Percentiles rank a stretch among this genome's conserved stretches.
Evolutionary conservation across 2,888 invertebrate genomes (phyloP).

Genomic region (Sphaeridia pumilis): DNA sequence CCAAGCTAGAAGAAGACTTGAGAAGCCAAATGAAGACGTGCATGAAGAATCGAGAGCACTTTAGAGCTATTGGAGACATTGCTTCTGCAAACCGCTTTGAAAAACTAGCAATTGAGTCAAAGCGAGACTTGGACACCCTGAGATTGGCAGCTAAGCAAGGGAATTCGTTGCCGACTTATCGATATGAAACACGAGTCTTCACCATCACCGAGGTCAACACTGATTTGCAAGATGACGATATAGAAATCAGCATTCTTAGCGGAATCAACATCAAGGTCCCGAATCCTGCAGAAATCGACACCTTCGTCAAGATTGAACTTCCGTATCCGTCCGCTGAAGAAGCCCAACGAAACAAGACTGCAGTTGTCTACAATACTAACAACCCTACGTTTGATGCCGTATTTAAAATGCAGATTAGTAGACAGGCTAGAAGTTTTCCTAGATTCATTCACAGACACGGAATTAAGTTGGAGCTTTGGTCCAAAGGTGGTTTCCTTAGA

Average conservation of each 20-base stretch:
- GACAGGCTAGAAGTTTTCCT: slow-evolving; percentile 65
- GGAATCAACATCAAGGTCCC: slow-evolving; percentile 76
- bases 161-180: slow-evolving; percentile 64
- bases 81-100: slow-evolving; percentile 83
- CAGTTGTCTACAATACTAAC: slow-evolving; percentile 67
- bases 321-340: slow-evolving; percentile 74
- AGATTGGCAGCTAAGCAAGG: slow-evolving; percentile 52
- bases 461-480: slow-evolving; percentile 81
- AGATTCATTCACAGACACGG: slow-evolving; percentile 78
- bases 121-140: slow-evolving; percentile 77
- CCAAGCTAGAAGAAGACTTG: slow-evolving; percentile 68
- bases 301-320: slow-evolving; percentile 85
- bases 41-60: slow-evolving; percentile 71
- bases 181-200: slow-evolving; percentile 81
- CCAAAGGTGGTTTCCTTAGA: slow-evolving; percentile 87
- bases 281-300: slow-evolving; percentile 77
- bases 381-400: slow-evolving; percentile 78
- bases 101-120: slow-evolving; percentile 65
- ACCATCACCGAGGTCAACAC: slow-evolving; percentile 82
- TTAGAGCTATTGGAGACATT: slow-evolving; percentile 77
- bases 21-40: slow-evolving; percentile 72
- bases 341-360: slow-evolving; percentile 61
- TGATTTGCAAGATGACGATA: slow-evolving; percentile 81
- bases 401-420: slow-evolving; percentile 65
- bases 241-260: slow-evolving; percentile 72